Percentiles rank a stretch among this genome's conserved stretches.
Conservation (phyloP, 2,797 vertebrate genomes). For the Clarias laeviceps region DNA sequence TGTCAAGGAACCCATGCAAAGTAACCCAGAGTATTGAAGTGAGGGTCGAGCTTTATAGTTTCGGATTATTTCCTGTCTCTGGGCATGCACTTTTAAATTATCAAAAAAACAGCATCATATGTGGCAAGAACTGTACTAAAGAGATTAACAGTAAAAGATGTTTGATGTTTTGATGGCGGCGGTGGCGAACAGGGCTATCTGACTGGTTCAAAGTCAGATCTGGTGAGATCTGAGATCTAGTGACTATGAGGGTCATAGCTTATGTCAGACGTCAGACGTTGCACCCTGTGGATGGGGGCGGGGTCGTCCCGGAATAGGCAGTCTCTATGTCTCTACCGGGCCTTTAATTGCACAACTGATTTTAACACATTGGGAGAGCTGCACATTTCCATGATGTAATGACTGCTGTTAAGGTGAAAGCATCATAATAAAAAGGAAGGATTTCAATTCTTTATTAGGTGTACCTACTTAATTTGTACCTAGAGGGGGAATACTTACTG, state of each 20-base stretch:
- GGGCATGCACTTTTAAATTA: not conserved
- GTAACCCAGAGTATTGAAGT: not conserved
- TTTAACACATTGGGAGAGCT: constrained; percentile 10
- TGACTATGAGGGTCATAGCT: not conserved
- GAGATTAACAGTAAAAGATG: not conserved
- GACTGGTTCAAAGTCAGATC: not conserved
- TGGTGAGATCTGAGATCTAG: not conserved
- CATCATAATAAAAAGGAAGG: constrained; percentile 8
- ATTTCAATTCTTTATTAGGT: constrained; percentile 5
- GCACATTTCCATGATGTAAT: constrained; percentile 17
- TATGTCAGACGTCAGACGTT: not conserved
- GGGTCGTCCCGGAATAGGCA: not conserved
- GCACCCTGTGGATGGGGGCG: not conserved
- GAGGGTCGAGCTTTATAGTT: not conserved
- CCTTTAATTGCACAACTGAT: constrained; percentile 10
- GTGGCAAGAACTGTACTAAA: not conserved
- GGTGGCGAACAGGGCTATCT: not conserved
- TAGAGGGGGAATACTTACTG: constrained; percentile 7
- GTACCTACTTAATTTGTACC: constrained; percentile 1
- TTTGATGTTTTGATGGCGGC: not conserved
- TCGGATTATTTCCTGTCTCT: not conserved
- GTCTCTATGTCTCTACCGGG: not conserved
- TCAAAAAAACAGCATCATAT: not conserved
- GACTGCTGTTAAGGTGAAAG: not conserved
- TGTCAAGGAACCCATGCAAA: not conserved